phyloP scores from a whole-genome alignment of 2,888 invertebrate species.

The Hermaeophaga mercurialis region DNA sequence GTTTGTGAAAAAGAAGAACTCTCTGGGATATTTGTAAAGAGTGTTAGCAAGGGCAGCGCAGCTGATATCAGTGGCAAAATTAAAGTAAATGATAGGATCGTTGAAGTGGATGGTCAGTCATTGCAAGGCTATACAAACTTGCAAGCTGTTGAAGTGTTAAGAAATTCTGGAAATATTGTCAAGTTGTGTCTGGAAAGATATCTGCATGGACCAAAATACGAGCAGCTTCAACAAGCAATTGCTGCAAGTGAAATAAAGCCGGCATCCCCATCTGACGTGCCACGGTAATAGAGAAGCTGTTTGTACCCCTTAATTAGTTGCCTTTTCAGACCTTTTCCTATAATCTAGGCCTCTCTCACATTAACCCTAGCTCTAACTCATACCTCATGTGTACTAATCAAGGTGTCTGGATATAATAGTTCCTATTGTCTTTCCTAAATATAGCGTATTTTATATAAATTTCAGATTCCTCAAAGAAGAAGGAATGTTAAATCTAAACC shows the following conservation, averaged over 20 bases:
- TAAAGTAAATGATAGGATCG: conserved; percentile 96
- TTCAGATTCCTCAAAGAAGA: conserved; percentile 57
- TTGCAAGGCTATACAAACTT: conserved; percentile 96
- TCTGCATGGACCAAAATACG: conserved; percentile 86
- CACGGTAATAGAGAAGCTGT: conserved; percentile 59
- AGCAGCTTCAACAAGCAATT: conserved; percentile 85
- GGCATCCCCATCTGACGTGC: conserved; percentile 62
- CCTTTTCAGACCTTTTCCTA: conserved; percentile 41
- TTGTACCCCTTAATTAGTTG: conserved; percentile 46
- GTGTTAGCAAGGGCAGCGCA: conserved; percentile 94
- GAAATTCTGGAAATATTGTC: conserved; percentile 91
- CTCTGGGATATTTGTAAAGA: conserved; percentile 98
- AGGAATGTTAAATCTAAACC: conserved; percentile 49
- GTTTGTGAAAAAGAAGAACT: conserved; percentile 98
- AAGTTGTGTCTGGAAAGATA: conserved; percentile 88
- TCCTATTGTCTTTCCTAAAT: conserved; percentile 41
- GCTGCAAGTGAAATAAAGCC: conserved; percentile 78
- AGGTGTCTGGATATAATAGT: conserved; percentile 45
- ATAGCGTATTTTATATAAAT: conserved; percentile 51
- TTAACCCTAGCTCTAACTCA: conserved; percentile 39
- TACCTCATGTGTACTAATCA: conserved; percentile 44
- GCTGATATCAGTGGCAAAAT: conserved; percentile 93
- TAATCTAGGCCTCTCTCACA: conserved; percentile 38
- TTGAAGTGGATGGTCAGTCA: conserved; percentile 94
- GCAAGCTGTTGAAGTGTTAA: conserved; percentile 94